A percentile compares a stretch with the other conserved stretches of the same genome.
Conservation (phyloP, 2,888 invertebrate genomes). For the Herminia tarsipennalis region DNA sequence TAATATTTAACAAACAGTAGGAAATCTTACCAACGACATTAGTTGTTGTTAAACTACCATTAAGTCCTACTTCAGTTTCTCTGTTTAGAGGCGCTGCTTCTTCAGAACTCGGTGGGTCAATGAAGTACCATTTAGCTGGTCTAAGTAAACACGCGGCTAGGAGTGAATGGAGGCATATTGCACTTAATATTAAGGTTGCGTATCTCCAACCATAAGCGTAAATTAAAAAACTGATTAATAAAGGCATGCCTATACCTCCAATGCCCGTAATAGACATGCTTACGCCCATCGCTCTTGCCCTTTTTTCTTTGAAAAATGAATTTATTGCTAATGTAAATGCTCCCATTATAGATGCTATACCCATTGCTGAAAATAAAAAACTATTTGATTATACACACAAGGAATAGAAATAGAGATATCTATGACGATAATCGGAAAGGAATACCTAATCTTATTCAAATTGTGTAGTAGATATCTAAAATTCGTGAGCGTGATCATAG, state of each 20-base stretch:
- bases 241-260: conserved; percentile 88
- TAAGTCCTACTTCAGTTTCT: conserved; percentile 59
- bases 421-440: no score
- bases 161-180: conserved; percentile 86
- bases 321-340: conserved; percentile 88
- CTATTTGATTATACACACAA: no score
- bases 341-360: conserved; percentile 86
- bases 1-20: no score
- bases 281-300: conserved; percentile 87
- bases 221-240: conserved; percentile 85
- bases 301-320: conserved; percentile 87
- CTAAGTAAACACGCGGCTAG: conserved; percentile 87
- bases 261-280: conserved; percentile 88
- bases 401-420: no score
- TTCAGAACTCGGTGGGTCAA: conserved; percentile 59
- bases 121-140: conserved; percentile 89
- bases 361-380: conserved; percentile 84
- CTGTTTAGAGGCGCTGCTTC: conserved; percentile 69
- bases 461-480: no score
- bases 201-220: conserved; percentile 85
- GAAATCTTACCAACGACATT: conserved; percentile 62
- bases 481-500: no score
- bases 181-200: conserved; percentile 87
- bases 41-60: conserved; percentile 60
- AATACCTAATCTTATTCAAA: no score